Conservation (phyloP, 2,113 vertebrate genomes). For the Chiloscyllium plagiosum region DNA sequence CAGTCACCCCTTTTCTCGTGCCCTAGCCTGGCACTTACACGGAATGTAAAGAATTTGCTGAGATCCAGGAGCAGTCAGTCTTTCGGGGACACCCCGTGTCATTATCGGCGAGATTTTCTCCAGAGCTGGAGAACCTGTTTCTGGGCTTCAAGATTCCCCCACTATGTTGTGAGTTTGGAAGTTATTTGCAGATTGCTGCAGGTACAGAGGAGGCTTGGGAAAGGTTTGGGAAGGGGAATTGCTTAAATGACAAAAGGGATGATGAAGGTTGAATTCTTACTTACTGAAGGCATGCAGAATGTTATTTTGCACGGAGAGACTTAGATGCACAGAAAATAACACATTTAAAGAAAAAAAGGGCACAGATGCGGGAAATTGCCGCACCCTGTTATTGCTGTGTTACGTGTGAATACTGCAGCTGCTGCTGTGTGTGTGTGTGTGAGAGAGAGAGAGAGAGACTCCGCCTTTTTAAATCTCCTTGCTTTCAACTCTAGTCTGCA, state of each 20-base stretch:
- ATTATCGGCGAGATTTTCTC: background rate
- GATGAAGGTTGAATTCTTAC: background rate
- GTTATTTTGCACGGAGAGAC: background rate
- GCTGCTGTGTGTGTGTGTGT: background rate
- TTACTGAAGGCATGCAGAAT: background rate
- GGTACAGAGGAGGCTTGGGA: background rate
- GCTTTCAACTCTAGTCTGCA: background rate
- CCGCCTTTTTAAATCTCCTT: slow-evolving; percentile 2
- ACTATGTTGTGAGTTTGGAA: background rate
- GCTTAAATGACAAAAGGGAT: background rate
- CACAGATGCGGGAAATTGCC: background rate
- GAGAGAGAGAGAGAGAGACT: background rate
- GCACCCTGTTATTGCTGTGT: background rate
- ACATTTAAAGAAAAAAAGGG: background rate
- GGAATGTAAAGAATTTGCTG: background rate
- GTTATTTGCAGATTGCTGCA: too few relatives aligned
- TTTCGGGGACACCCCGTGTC: background rate
- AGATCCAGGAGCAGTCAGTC: background rate
- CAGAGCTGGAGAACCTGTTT: background rate
- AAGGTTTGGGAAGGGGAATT: background rate
- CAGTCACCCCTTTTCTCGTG: background rate
- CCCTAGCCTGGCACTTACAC: too few relatives aligned
- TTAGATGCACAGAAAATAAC: background rate
- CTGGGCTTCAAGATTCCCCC: background rate
- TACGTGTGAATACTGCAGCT: background rate